phyloP scores from a whole-genome alignment of 2,797 vertebrate species.

The Oreonectes daqikongensis region DNA sequence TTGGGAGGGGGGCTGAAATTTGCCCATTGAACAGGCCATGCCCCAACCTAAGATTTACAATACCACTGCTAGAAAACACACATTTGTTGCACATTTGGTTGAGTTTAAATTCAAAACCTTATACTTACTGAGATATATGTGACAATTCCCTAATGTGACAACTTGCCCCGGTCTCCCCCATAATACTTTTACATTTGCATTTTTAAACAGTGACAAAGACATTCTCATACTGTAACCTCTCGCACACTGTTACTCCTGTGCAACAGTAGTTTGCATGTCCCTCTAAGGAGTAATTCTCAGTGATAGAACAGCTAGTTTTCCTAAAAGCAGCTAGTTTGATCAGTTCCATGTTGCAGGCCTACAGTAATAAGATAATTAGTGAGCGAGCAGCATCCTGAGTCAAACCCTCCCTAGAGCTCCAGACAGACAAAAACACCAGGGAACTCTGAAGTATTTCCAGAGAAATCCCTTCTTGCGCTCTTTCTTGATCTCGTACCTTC shows the following conservation, averaged over 20 bases:
- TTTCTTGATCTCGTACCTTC: slow-evolving; percentile 23
- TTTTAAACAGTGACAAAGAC: neutral
- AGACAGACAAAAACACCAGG: slow-evolving; percentile 46
- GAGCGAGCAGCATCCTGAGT: slow-evolving; percentile 48
- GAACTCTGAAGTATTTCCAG: slow-evolving; percentile 57
- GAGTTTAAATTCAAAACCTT: neutral
- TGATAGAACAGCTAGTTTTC: slow-evolving; percentile 53
- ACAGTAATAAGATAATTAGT: slow-evolving; percentile 55
- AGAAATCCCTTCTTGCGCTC: slow-evolving; percentile 32
- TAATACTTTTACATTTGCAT: too few relatives aligned
- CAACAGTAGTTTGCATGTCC: slow-evolving; percentile 23
- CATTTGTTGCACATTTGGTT: neutral
- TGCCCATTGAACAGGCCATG: too few relatives aligned
- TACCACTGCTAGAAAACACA: neutral
- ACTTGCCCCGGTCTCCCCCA: neutral
- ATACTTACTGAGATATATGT: too few relatives aligned
- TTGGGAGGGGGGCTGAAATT: too few relatives aligned
- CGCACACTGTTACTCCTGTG: neutral
- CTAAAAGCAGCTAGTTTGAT: slow-evolving; percentile 52
- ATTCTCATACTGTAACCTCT: neutral
- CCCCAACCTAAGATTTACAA: too few relatives aligned
- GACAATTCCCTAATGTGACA: too few relatives aligned
- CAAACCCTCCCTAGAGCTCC: slow-evolving; percentile 47
- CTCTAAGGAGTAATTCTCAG: slow-evolving; percentile 40
- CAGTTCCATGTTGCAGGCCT: slow-evolving; percentile 48